Percentiles rank a stretch among this genome's conserved stretches.
Conservation (phyloP, 2,888 invertebrate genomes). For the Adineta ricciae region DNA sequence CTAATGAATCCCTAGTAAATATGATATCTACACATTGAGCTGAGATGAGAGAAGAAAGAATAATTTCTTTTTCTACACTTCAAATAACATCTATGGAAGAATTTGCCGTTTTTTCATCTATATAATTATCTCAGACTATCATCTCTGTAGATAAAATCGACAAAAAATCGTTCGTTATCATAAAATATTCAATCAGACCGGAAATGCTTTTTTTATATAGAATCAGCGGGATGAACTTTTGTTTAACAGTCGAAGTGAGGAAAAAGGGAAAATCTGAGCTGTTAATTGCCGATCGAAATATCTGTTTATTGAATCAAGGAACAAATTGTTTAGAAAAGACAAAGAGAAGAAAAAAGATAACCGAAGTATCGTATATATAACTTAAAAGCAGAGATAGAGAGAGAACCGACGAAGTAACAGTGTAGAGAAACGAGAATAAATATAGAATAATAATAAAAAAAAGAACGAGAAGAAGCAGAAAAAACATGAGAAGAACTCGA, state of each 20-base stretch:
- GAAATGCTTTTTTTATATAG: neutral
- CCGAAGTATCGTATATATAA: neutral
- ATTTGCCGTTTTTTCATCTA: no score
- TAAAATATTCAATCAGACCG: neutral
- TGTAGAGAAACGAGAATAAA: neutral
- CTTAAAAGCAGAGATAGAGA: neutral
- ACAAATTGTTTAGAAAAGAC: neutral
- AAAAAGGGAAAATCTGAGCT: no score
- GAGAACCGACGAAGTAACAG: neutral
- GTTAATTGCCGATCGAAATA: neutral
- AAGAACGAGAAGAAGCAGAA: neutral
- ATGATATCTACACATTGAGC: neutral
- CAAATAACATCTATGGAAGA: no score
- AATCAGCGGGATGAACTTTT: no score
- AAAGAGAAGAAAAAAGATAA: neutral
- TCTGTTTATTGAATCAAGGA: neutral
- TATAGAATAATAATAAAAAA: neutral
- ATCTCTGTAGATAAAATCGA: no score
- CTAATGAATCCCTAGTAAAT: neutral
- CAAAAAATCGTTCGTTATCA: neutral
- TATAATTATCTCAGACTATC: no score
- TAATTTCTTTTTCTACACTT: no score
- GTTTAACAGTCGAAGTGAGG: neutral
- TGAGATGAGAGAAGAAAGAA: no score
- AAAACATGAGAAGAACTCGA: neutral